Percentiles rank a stretch among this genome's conserved stretches.
phyloP scores from a whole-genome alignment of 1,140 invertebrate species.

The Achroia grisella region DNA sequence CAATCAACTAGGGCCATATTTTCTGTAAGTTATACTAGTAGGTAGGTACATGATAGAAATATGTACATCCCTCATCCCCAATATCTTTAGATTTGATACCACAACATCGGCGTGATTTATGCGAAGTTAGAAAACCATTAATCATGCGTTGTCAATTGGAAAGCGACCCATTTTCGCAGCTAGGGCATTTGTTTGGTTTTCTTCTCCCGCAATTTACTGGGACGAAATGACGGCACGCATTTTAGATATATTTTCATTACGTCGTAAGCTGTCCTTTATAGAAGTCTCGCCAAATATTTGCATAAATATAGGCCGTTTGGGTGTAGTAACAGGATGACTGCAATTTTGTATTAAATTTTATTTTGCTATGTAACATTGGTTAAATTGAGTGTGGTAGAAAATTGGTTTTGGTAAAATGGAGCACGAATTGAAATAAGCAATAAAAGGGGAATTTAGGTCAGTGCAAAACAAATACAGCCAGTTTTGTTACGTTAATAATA shows the following conservation, averaged over 20 bases:
- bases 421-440: constrained; percentile 33
- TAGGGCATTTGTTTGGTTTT: constrained; percentile 21
- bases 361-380: constrained; percentile 1
- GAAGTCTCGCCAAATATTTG: not conserved
- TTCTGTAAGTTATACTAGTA: too few relatives aligned
- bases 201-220: constrained; percentile 23
- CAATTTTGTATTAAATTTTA: not conserved
- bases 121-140: constrained; percentile 25
- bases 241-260: constrained; percentile 13
- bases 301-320: not conserved
- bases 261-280: not conserved
- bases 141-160: constrained; percentile 45
- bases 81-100: constrained; percentile 22
- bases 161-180: constrained; percentile 38
- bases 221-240: constrained; percentile 15
- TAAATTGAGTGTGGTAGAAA: constrained; percentile 31
- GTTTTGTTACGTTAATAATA: too few relatives aligned
- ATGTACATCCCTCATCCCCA: not conserved
- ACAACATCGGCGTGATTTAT: constrained; percentile 28
- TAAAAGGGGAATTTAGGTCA: constrained; percentile 4
- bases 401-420: constrained; percentile 40
- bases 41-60: not conserved
- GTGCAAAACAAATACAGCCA: constrained; percentile 2
- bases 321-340: too few relatives aligned
- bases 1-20: too few relatives aligned